These are phyloP conservation scores for Peucedramus taeniatus DNA, from an alignment of 2,113 vertebrate species.

Conservation along the genomic window DNA sequence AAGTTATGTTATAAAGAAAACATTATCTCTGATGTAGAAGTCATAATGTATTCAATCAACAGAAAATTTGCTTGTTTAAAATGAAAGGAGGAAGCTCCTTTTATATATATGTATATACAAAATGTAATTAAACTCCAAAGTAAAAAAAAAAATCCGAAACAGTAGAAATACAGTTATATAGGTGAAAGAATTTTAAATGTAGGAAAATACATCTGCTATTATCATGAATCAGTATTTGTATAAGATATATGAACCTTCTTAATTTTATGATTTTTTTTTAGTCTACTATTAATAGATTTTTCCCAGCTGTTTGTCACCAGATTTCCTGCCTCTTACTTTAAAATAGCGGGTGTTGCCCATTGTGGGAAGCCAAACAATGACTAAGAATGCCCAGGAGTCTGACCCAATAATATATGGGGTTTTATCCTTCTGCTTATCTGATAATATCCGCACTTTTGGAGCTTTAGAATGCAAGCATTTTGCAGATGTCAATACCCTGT, in stretches of 20 bases:
- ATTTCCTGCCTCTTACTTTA: background rate
- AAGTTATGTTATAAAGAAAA: background rate
- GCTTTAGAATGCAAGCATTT: background rate
- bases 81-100: background rate
- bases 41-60: background rate
- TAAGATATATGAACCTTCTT: background rate
- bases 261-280: background rate
- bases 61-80: background rate
- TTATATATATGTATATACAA: rapidly evolving
- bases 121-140: background rate
- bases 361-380: background rate
- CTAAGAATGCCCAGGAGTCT: background rate
- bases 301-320: background rate
- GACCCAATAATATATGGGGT: background rate
- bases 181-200: background rate
- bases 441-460: background rate
- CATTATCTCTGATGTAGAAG: background rate
- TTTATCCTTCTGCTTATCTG: background rate
- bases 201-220: background rate
- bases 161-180: background rate
- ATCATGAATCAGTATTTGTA: background rate
- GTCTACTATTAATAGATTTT: background rate
- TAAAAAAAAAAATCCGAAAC: background rate
- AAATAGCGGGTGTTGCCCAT: background rate
- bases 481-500: background rate